Evolutionary conservation across 2,113 vertebrate species (phyloP), one percentile per base, ranked within the genome.

Genomic region (Engystomops pustulosus): DNA sequence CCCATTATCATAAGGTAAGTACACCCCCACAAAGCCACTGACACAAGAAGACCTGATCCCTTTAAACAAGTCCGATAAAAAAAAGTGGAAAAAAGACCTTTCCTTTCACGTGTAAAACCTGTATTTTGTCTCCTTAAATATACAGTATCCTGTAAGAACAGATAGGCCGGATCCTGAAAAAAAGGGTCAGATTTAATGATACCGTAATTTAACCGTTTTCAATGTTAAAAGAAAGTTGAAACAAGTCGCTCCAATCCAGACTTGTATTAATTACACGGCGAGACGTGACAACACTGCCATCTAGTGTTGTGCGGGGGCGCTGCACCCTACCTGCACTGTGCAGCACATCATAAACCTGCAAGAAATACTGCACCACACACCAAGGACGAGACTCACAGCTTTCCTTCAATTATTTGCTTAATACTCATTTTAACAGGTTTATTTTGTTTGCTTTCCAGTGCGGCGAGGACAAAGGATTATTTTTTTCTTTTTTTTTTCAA

Each of bases 261-360:
- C n/a, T 51, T 74, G 44, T 1, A 84, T 69, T 38, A 89, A 67
- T 88, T 90, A 30, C 0, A 27, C 11, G 1, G 51, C 12, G 25
- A 70, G 6, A 9, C 60, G 65, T 20, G 49, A 36, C 92, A 92
- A 94, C 78, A 93, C 86, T 89, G 93, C 92, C 93, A 94, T 88
- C 93, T 94, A 89, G 89, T 89, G 94, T 38, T 60, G n/a, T 4
- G 38, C 4, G 1, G 18, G 32, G 49, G 15, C 3, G 20, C 12
- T 15, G 34, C 32, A 17, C 47, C 12, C 17, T 25, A n/a, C 30
- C 49, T 23, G 30, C 6, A 41, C n/a, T 25, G 32, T 60, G 41
- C 53, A 47, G 14, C 34, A 25, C 47, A 78, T 41, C 75, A 78
- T 78, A 78, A 78, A 78, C 75, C 25, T 38, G 32, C 3, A 38